Evolutionary conservation across 2,888 invertebrate genomes (phyloP).

Genomic region (Bombylius major): DNA sequence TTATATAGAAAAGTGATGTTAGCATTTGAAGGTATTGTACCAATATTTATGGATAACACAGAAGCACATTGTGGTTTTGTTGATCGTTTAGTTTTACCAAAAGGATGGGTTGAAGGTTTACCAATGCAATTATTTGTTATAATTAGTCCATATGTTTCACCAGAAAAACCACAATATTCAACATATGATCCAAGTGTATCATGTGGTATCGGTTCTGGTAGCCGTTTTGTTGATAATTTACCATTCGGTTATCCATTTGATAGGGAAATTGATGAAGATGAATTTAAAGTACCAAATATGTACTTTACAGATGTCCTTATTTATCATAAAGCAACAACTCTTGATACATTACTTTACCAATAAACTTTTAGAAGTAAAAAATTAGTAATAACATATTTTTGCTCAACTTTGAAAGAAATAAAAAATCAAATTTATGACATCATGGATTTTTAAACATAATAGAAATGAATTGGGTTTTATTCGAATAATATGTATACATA

Average conservation of each 20-base stretch:
- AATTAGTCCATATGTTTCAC: slow-evolving; percentile 37
- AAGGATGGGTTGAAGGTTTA: slow-evolving; percentile 47
- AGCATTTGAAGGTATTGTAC: slow-evolving; percentile 37
- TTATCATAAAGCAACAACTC: neutral
- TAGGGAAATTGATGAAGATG: slow-evolving; percentile 43
- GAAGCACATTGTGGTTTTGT: slow-evolving; percentile 47
- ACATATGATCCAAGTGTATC: slow-evolving; percentile 37
- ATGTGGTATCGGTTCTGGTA: slow-evolving; percentile 40
- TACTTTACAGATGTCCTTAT: slow-evolving; percentile 42
- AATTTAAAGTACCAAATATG: slow-evolving; percentile 46
- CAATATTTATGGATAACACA: slow-evolving; percentile 35
- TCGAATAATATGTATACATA: no score
- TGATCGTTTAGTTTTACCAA: slow-evolving; percentile 50
- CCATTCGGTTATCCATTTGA: slow-evolving; percentile 62
- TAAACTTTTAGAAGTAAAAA: neutral
- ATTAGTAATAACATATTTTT: no score
- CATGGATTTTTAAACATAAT: no score
- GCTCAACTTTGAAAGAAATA: no score
- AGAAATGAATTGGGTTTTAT: no score
- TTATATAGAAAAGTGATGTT: slow-evolving; percentile 38
- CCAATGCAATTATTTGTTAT: slow-evolving; percentile 49
- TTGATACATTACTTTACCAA: neutral
- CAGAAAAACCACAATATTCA: slow-evolving; percentile 26
- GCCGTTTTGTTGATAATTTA: slow-evolving; percentile 42
- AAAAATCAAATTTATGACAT: no score